Percentiles rank a stretch among this genome's conserved stretches.
Evolutionary conservation across 2,113 vertebrate genomes (phyloP).

Genomic region (Pseudopipra pipra): DNA sequence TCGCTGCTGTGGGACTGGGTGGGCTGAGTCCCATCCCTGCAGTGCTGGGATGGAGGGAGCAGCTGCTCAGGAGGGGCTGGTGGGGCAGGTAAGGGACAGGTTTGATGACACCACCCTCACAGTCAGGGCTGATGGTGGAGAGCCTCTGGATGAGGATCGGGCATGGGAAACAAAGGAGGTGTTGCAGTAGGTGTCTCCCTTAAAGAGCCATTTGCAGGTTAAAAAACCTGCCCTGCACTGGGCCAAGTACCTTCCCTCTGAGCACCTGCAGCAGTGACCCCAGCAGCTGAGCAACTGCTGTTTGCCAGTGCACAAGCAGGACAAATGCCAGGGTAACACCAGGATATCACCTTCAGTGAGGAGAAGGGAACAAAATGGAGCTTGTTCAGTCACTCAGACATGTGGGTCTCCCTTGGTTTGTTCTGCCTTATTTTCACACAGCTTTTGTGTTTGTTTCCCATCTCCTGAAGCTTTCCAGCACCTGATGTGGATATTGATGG

Average conservation of each 20-base stretch:
- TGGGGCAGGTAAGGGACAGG: neutral
- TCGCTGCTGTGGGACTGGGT: neutral
- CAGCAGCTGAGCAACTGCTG: neutral
- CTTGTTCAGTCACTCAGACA: neutral
- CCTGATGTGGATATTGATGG: no score
- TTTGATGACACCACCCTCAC: neutral
- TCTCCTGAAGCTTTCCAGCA: neutral
- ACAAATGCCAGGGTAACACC: neutral
- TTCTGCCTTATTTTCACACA: neutral
- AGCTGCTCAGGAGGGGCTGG: neutral
- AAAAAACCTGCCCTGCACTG: no score
- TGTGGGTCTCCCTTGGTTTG: fast-evolving
- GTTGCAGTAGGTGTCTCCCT: neutral
- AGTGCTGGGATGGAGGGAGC: neutral
- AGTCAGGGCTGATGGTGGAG: neutral
- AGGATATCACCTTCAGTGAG: neutral
- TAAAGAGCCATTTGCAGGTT: neutral
- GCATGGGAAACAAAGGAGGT: neutral
- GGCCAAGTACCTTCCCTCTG: neutral
- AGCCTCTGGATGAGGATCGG: neutral
- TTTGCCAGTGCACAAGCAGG: neutral
- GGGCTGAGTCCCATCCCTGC: neutral
- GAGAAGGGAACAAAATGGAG: neutral
- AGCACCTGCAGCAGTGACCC: neutral
- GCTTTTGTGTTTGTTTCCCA: neutral